Base-by-base conservation (phyloP, 2,888 invertebrate genomes). In the Meiosimyza decipiens region DNA sequence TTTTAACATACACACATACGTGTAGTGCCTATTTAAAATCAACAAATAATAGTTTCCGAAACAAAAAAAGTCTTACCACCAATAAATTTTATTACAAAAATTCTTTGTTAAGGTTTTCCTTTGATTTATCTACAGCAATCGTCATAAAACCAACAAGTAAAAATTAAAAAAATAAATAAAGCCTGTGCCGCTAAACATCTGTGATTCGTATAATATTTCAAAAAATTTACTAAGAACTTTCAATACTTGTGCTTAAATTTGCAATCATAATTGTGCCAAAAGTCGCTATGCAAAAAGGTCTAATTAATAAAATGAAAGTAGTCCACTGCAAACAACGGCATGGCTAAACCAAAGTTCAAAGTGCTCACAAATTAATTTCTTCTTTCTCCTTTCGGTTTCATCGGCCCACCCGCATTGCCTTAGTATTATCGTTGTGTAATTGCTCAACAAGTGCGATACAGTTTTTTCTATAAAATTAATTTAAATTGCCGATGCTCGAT, bases 261-360 rank as follows among this genome's bases (percentile, higher is more conserved):
- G 6, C 40, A 40, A 40, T 40, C 40, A 40, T 40, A 40, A 6
- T 1, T 40, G 9, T 9, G 40, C 40, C 1, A 40, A 40, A 40
- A 40, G 0, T 40, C 40, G 9, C 40, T 40, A 9, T 40, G 40
- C 9, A 9, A 40, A 40, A 40, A 40, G 40, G 6, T 40, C 40
- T 9, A 9, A 16, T 1, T 64, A 13, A 3, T 11, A 50, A 64
- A 3, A 33, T 11, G 16, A 13, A n/a, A 57, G 49, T 9, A 12
- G 7, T n/a, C 15, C 6, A 33, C 13, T 47, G 6, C 28, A 60
- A 22, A 66, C n/a, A 18, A 47, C 40, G 9, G 40, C 22, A 70
- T 54, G 70, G 54, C 63, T 13, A 70, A 63, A 63, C 70, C 47
- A 54, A 63, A 70, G 70, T 70, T 70, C 63, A 63, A 70, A 70